Percentiles rank a stretch among this genome's conserved stretches.
Conservation (phyloP, 2,113 vertebrate genomes). For the Neomonachus schauinslandi region DNA sequence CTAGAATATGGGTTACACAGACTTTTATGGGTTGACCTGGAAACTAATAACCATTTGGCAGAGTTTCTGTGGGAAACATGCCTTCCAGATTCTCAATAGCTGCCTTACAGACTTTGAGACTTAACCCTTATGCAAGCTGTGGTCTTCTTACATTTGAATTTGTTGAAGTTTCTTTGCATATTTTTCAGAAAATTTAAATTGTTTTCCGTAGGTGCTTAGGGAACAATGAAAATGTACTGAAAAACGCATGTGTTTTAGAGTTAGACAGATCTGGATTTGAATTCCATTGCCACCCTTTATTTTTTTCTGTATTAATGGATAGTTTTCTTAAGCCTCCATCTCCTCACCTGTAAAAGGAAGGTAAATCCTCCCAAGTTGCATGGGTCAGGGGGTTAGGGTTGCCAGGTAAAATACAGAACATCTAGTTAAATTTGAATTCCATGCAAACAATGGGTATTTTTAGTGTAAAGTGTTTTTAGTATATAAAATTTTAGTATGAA, state of each 20-base stretch:
- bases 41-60: conserved; percentile 24
- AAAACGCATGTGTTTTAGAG: conserved; percentile 7
- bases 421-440: conserved; percentile 14
- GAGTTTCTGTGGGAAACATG: not conserved
- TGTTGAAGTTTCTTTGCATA: conserved; percentile 17
- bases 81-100: conserved; percentile 28
- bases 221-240: conserved; percentile 47
- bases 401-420: not conserved
- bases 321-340: not conserved
- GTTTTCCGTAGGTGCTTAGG: not conserved
- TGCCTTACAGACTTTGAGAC: not conserved
- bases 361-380: not conserved
- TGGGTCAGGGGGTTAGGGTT: not conserved
- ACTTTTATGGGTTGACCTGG: not conserved
- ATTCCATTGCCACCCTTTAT: not conserved
- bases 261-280: not conserved
- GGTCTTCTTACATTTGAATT: not conserved
- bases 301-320: not conserved
- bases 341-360: not conserved
- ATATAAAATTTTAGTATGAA: not conserved
- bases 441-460: not conserved
- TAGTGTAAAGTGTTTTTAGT: not conserved
- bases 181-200: conserved; percentile 52
- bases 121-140: not conserved
- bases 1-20: not conserved